Percentiles rank a stretch among this genome's conserved stretches.
phyloP scores from a whole-genome alignment of 1,140 invertebrate species.

The Eriosoma lanigerum region DNA sequence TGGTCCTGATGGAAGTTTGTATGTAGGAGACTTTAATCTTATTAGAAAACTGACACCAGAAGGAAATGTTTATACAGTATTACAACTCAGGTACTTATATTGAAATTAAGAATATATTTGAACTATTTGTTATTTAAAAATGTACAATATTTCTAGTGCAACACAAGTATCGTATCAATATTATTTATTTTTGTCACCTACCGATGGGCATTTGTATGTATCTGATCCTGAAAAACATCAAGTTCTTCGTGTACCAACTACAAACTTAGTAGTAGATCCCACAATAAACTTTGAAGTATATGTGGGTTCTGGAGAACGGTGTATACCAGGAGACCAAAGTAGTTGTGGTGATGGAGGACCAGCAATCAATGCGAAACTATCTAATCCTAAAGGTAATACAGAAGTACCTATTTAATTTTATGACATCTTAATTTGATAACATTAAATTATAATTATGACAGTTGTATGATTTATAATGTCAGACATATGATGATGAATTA shows the following conservation, averaged over 20 bases:
- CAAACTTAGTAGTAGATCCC: slow-evolving; percentile 79
- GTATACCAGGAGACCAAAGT: slow-evolving; percentile 85
- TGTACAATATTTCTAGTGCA: slow-evolving; percentile 64
- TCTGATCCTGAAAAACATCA: slow-evolving; percentile 93
- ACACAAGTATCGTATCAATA: slow-evolving; percentile 94
- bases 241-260: slow-evolving; percentile 72
- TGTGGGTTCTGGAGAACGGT: slow-evolving; percentile 93
- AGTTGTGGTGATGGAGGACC: slow-evolving; percentile 92
- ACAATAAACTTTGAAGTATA: slow-evolving; percentile 81
- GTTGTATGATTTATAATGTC: too few relatives aligned
- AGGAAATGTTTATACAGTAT: slow-evolving; percentile 86
- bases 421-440: too few relatives aligned
- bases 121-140: too few relatives aligned
- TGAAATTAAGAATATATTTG: neutral
- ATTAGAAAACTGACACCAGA: slow-evolving; percentile 89
- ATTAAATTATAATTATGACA: too few relatives aligned
- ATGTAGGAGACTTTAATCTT: slow-evolving; percentile 96
- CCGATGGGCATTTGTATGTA: slow-evolving; percentile 92
- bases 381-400: slow-evolving; percentile 96
- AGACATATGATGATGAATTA: too few relatives aligned
- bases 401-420: too few relatives aligned
- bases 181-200: slow-evolving; percentile 91
- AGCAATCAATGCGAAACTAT: slow-evolving; percentile 84
- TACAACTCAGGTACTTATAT: slow-evolving; percentile 77
- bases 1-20: slow-evolving; percentile 93